Conservation (phyloP, 2,797 vertebrate genomes). For the Sus cebifrons region DNA sequence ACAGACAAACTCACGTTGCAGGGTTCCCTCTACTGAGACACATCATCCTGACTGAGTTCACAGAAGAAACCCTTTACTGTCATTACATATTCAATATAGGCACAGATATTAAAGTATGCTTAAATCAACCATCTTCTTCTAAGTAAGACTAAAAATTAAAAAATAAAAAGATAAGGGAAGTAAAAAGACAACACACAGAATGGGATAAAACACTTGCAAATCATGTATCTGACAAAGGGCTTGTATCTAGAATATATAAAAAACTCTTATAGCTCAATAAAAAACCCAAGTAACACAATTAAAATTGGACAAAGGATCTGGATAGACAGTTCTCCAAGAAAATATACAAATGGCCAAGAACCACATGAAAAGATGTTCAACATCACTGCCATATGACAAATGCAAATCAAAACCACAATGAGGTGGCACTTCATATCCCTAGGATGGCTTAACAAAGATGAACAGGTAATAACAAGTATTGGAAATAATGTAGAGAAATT, state of each 20-base stretch:
- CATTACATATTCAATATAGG: not conserved
- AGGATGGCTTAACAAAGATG: conserved; percentile 45
- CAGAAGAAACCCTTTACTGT: conserved; percentile 39
- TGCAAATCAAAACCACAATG: conserved; percentile 61
- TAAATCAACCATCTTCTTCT: conserved; percentile 47
- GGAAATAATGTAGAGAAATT: conserved; percentile 32
- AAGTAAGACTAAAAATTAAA: conserved; percentile 54
- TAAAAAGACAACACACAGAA: conserved; percentile 36
- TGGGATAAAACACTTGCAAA: conserved; percentile 60
- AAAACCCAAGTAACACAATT: not conserved
- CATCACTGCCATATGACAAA: conserved; percentile 9
- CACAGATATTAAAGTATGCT: not conserved
- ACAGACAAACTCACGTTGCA: not conserved
- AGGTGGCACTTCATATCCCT: not conserved
- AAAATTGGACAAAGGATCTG: conserved; percentile 8
- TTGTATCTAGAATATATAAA: not conserved
- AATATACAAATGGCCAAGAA: conserved; percentile 46
- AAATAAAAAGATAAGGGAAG: not conserved
- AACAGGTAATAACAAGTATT: conserved; percentile 41
- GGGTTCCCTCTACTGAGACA: conserved; percentile 2
- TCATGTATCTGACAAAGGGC: conserved; percentile 12
- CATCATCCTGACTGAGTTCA: conserved; percentile 22
- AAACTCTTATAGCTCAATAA: not conserved
- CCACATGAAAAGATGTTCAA: conserved; percentile 12
- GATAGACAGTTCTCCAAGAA: conserved; percentile 35